phyloP scores from a whole-genome alignment of 2,113 vertebrate genomes.

The Oryzias celebensis region DNA sequence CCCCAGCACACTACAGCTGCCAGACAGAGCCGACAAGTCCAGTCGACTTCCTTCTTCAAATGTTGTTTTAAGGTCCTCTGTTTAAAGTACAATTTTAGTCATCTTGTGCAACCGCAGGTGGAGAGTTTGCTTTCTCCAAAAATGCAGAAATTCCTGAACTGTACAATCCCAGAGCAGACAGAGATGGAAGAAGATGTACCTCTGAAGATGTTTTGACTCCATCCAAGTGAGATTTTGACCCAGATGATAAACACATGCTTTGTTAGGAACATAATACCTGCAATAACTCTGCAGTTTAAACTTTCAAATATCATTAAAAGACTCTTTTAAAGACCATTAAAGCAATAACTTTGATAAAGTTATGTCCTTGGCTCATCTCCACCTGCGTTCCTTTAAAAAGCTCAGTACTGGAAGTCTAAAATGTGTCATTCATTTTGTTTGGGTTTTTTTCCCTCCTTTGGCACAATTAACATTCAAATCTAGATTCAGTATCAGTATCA shows the following conservation, averaged over 20 bases:
- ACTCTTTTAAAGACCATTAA: no score
- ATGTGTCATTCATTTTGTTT: no score
- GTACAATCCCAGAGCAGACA: slow-evolving; percentile 28
- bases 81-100: slow-evolving; percentile 36
- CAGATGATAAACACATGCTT: slow-evolving; percentile 49
- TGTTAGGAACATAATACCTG: slow-evolving; percentile 10
- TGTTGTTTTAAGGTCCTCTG: slow-evolving; percentile 22
- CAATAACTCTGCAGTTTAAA: slow-evolving; percentile 11
- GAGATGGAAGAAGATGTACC: slow-evolving; percentile 31
- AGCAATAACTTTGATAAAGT: no score
- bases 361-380: no score
- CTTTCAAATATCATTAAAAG: background rate
- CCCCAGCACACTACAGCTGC: slow-evolving; percentile 49
- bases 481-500: no score
- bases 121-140: slow-evolving; percentile 19
- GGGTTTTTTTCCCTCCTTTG: no score
- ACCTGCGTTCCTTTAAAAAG: no score
- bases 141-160: background rate
- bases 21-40: slow-evolving; percentile 38
- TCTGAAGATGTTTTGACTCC: slow-evolving; percentile 43
- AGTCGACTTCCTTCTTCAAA: slow-evolving; percentile 4
- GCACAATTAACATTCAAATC: no score
- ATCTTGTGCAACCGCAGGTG: slow-evolving; percentile 5
- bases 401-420: no score
- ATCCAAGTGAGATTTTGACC: slow-evolving; percentile 70